Evolutionary conservation across 2,113 vertebrate species (phyloP).

Genomic region (Alaudala cheleensis): DNA sequence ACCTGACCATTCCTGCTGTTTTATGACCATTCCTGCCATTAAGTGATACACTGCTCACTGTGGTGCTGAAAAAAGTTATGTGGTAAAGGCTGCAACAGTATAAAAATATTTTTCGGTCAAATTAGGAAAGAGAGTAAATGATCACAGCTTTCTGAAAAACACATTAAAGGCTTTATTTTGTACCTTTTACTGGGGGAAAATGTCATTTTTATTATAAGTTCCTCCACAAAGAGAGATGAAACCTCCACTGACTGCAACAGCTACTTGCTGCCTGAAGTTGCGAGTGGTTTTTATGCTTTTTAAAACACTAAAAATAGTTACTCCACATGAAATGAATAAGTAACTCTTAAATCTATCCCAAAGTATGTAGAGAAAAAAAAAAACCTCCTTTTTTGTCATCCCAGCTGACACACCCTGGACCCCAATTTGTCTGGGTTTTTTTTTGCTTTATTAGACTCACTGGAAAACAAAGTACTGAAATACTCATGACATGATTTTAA

Average conservation of each 20-base stretch:
- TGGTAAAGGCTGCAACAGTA: neutral
- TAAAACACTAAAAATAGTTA: neutral
- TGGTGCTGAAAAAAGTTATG: neutral
- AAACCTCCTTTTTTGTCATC: neutral
- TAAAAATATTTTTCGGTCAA: neutral
- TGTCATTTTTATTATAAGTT: neutral
- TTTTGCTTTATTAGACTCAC: neutral
- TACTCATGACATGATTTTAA: neutral
- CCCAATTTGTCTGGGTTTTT: neutral
- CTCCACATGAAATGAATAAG: neutral
- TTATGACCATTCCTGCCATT: neutral
- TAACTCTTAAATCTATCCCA: neutral
- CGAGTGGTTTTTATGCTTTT: neutral
- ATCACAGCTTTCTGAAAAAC: neutral
- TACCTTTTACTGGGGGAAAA: neutral
- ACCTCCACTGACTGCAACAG: neutral
- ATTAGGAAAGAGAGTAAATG: neutral
- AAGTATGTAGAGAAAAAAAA: accelerated
- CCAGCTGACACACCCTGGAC: neutral
- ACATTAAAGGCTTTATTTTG: neutral
- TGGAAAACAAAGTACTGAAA: neutral
- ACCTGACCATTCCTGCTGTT: neutral
- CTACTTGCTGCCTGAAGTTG: neutral
- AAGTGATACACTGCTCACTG: neutral
- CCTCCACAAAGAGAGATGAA: neutral